Evolutionary conservation across 2,888 invertebrate species (phyloP), one percentile per base, ranked within the genome.

Genomic region (Watsonalla binaria): DNA sequence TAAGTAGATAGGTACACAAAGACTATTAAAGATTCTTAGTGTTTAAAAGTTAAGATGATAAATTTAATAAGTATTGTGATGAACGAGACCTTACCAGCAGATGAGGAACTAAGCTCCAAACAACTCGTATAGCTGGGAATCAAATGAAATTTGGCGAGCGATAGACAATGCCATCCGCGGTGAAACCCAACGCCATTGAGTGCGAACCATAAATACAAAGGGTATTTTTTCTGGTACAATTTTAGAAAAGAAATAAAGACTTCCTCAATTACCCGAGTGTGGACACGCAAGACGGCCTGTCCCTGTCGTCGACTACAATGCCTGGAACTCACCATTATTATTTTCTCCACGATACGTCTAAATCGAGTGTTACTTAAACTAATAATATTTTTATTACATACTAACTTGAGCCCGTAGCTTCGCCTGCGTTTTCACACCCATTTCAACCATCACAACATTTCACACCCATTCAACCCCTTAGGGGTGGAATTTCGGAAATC

Each of bases 191-290:
- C 59, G 62, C 61, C 58, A 68, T 70, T 37, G 37, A 68, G 50
- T 54, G 55, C 57, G 56, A 56, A 56, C n/a, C 5, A 37, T 9
- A 13, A 11, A 37, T 46, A 57, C 53, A 56, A 54, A 55, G 55
- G 54, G 54, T 52, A 47, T 55, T 58, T 59, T 53, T 53, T 59
- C 57, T 61, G 66, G 68, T 69, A 62, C 65, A 72, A 76, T 68
- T 75, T 69, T 68, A 70, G 74, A 70, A 68, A 66, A 62, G 58
- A 56, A 66, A 78, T 80, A 82, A 85, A 83, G 73, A 80, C 83
- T 86, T 88, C 87, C 86, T 84, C 86, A 86, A 88, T 87, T 86
- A 86, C 66, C 67, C 64, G 61, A 66, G 70, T 69, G 72, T 65
- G 76, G 76, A 74, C 79, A 84, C 72, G 76, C 68, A 71, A 62